Percentiles rank a stretch among this genome's conserved stretches.
Evolutionary conservation across 2,888 invertebrate genomes (phyloP).

Genomic region (Ornithoptera alexandrae): DNA sequence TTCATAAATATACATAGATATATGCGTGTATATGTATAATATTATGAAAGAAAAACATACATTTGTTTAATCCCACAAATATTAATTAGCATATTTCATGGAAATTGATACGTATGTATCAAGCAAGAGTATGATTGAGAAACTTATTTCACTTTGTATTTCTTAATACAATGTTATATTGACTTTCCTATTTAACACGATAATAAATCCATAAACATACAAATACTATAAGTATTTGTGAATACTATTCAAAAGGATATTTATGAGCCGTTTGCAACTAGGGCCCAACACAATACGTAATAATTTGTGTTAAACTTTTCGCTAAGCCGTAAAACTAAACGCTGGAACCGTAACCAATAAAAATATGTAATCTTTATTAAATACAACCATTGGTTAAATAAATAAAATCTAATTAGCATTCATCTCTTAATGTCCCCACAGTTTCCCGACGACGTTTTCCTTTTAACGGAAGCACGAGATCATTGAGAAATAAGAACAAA

Average conservation of each 20-base stretch:
- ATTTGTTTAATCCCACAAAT: no score
- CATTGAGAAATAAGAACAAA: not conserved
- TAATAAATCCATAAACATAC: not conserved
- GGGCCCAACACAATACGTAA: not conserved
- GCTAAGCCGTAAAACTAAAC: not conserved
- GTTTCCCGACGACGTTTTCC: no score
- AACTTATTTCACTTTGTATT: not conserved
- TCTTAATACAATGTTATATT: not conserved
- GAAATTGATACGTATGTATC: no score
- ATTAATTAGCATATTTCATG: no score
- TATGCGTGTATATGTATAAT: no score
- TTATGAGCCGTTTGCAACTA: slow-evolving; percentile 12
- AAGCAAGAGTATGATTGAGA: not conserved
- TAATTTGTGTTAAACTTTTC: not conserved
- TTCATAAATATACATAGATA: no score
- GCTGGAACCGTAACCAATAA: not conserved
- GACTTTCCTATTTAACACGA: not conserved
- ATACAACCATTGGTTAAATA: not conserved
- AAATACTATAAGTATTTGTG: slow-evolving; percentile 9
- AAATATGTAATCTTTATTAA: not conserved
- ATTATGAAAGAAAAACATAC: no score
- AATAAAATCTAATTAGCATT: not conserved
- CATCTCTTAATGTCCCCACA: no score
- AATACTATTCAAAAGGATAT: slow-evolving; percentile 4
- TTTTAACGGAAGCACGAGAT: no score